phyloP scores from a whole-genome alignment of 2,113 vertebrate genomes.

The Petaurus breviceps region DNA sequence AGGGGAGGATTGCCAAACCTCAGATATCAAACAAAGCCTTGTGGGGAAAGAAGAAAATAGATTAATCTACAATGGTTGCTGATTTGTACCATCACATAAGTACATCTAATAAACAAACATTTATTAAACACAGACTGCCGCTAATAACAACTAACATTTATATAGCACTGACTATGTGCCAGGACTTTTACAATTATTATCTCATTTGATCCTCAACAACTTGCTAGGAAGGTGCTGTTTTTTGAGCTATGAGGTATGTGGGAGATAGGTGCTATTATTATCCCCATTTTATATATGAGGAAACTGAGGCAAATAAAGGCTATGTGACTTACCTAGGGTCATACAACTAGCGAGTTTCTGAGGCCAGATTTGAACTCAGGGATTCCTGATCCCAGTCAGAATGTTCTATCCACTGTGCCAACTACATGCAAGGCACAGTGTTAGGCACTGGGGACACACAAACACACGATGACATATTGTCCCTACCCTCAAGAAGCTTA shows the following conservation, averaged over 20 bases:
- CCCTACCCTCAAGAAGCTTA: background rate
- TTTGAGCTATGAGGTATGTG: background rate
- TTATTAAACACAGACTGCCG: background rate
- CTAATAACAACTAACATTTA: background rate
- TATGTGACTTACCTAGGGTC: background rate
- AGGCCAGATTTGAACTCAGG: background rate
- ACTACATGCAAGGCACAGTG: background rate
- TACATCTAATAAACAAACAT: background rate
- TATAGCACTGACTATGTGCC: background rate
- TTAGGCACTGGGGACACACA: background rate
- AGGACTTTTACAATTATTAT: background rate
- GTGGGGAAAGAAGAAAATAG: background rate
- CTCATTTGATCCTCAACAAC: background rate
- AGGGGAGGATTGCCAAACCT: background rate
- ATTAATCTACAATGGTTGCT: background rate
- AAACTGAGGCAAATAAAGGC: background rate
- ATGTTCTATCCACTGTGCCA: background rate
- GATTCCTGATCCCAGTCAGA: background rate
- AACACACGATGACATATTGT: background rate
- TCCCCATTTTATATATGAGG: background rate
- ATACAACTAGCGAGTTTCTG: background rate
- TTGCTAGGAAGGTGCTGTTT: background rate
- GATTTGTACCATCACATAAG: background rate
- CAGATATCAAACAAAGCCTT: background rate
- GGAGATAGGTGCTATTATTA: background rate